Evolutionary conservation across 2,888 invertebrate species (phyloP), one percentile per base, ranked within the genome.

Genomic region (Chloroclysta siterata): DNA sequence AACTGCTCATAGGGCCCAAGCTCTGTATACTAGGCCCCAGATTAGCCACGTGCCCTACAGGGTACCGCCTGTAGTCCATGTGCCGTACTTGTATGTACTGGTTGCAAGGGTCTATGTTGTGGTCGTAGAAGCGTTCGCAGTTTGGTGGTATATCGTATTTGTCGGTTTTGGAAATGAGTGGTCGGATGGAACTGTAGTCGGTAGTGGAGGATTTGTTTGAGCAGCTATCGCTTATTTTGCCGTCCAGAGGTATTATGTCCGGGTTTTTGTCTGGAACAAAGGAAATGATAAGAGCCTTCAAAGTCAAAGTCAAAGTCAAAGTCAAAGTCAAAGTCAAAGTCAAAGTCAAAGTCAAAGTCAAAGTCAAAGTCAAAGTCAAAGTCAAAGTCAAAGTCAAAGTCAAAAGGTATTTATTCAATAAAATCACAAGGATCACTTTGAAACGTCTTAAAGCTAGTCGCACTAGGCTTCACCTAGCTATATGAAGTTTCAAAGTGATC

Each of bases 181-280:
- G 93, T 64, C 90, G 70, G 29, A 90, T 89, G 0, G 91, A 85
- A 41, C 89, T 89, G 76, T 92, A 90, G 75, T 92, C 92, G 0
- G 90, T 90, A 0, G 89, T 87, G 0, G 89, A 90, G 0, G 91
- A 91, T 72, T 90, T 91, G 77, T 90, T 90, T 0, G 92, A 91
- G 58, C 90, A 90, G 65, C 82, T 91, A 74, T 93, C 93, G 55
- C 87, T 90, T 73, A 90, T 87, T 84, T 93, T 93, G 0, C 91
- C 90, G 69, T 93, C 93, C 48, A 93, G 69, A 0, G 93, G 92
- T 69, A 93, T 93, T 63, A 93, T 93, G 72, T 93, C 93, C 0
- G 93, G 93, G 66, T 93, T 93, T 81, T 93, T 93, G 65, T 93
- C 93, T 91, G 88, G 4, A 82, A 81, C 22, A 60, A 65, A 65